A percentile compares a stretch with the other conserved stretches of the same genome.
phyloP scores from a whole-genome alignment of 2,797 vertebrate genomes.

The Poeciliopsis gracilis region DNA sequence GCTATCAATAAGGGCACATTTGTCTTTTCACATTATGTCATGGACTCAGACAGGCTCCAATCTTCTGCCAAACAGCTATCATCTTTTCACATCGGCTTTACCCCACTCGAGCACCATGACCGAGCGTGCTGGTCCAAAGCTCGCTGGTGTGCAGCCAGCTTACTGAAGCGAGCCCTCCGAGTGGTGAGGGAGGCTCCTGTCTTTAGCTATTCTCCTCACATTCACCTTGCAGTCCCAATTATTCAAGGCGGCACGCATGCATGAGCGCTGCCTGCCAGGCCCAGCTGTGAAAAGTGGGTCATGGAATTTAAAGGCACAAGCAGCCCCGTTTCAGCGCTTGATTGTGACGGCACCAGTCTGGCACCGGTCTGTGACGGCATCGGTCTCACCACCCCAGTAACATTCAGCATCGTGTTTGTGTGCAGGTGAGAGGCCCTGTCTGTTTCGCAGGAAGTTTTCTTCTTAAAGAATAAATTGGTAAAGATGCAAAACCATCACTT shows the following conservation, averaged over 20 bases:
- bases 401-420: constrained; percentile 12
- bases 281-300: constrained; percentile 82
- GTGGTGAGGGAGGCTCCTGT: constrained; percentile 44
- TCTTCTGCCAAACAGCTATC: constrained; percentile 19
- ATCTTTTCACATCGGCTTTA: constrained; percentile 17
- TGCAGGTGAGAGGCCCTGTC: constrained; percentile 3
- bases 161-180: constrained; percentile 37
- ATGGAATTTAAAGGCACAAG: constrained; percentile 80
- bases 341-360: constrained; percentile 1
- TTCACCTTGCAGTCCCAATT: constrained; percentile 81
- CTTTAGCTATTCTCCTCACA: constrained; percentile 78
- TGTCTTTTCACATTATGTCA: constrained; percentile 22
- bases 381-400: not conserved
- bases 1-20: not conserved
- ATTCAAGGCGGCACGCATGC: constrained; percentile 71
- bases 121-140: constrained; percentile 5
- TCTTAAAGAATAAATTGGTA: constrained; percentile 46
- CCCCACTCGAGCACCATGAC: constrained; percentile 13
- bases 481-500: constrained; percentile 45
- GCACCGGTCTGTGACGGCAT: constrained; percentile 8
- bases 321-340: constrained; percentile 37
- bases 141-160: constrained; percentile 61
- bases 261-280: constrained; percentile 65
- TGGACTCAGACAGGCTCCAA: not conserved
- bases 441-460: constrained; percentile 31